Evolutionary conservation across 2,888 invertebrate species (phyloP), one percentile per base, ranked within the genome.

Genomic region (Polydrusus cervinus): DNA sequence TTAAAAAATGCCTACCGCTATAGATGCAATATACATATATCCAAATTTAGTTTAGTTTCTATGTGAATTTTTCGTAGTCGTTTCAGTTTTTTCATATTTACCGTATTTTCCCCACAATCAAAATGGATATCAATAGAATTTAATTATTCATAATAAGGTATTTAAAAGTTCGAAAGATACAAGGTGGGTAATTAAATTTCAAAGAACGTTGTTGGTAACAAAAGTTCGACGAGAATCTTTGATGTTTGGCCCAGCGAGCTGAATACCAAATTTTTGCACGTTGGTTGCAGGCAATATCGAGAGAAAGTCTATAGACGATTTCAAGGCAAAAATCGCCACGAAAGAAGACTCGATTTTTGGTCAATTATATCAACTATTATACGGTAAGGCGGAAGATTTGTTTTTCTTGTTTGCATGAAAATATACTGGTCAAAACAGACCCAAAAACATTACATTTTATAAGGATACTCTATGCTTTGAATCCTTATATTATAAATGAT

Each of bases 191-290:
- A 74, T 74, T 74, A 65, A 69, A 69, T 74, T 71, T 74, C 74
- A 74, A 74, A 45, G 62, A 61, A 57, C 69, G 74, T 74, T 74
- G 57, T 10, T 47, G n/a, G 57, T 57, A 65, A 74, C 74, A 74
- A 74, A 69, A 64, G 69, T 69, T 74, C 60, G 69, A 64, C 69
- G 62, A 68, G 57, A 64, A 74, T 74, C 49, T 68, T 74, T 62
- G 69, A 55, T 74, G 74, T 69, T 74, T 69, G 65, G 68, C 55
- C 55, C 74, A 43, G 34, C 53, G 69, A 64, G 61, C 51, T 74
- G 74, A 74, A 74, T 74, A 74, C 62, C 69, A 74, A 74, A 69
- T 69, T 69, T 67, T 68, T 69, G 65, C 74, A 69, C 66, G 66
- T 65, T 71, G 40, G 16, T 47, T 30, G 62, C 53, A 65, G 38